These are phyloP conservation scores for Molossus alvarezi DNA, from an alignment of 2,797 vertebrate species.

Conservation along the genomic window DNA sequence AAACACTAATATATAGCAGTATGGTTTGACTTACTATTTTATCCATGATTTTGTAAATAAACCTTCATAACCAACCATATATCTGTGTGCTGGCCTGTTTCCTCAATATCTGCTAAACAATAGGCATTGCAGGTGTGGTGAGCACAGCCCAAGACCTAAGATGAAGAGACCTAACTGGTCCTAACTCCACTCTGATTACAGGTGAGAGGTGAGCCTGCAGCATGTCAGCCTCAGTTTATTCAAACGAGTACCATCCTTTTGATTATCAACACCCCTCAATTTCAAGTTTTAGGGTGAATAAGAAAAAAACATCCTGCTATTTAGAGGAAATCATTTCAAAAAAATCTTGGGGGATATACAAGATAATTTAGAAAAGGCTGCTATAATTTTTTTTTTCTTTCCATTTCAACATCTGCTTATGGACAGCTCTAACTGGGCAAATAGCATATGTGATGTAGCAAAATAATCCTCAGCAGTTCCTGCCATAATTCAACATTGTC, in stretches of 20 bases:
- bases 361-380: constrained; percentile 79
- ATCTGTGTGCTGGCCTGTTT: background rate
- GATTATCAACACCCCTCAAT: constrained; percentile 53
- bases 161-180: background rate
- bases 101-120: background rate
- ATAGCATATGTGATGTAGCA: constrained; percentile 61
- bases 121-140: background rate
- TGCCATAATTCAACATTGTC: constrained; percentile 71
- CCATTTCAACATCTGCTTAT: constrained; percentile 79
- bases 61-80: background rate
- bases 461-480: constrained; percentile 69
- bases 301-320: constrained; percentile 79
- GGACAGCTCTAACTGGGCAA: constrained; percentile 78
- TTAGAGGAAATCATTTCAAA: constrained; percentile 78
- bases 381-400: constrained; percentile 77
- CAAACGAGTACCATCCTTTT: constrained; percentile 52
- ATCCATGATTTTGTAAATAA: background rate
- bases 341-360: constrained; percentile 64
- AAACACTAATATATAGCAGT: background rate
- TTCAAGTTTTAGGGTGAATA: constrained; percentile 71
- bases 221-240: background rate
- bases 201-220: background rate
- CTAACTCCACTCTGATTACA: background rate
- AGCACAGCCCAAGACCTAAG: constrained; percentile 13
- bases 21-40: constrained; percentile 5